These are phyloP conservation scores for Leptinotarsa haldemani DNA, from an alignment of 2,888 invertebrate species.

Conservation along the genomic window DNA sequence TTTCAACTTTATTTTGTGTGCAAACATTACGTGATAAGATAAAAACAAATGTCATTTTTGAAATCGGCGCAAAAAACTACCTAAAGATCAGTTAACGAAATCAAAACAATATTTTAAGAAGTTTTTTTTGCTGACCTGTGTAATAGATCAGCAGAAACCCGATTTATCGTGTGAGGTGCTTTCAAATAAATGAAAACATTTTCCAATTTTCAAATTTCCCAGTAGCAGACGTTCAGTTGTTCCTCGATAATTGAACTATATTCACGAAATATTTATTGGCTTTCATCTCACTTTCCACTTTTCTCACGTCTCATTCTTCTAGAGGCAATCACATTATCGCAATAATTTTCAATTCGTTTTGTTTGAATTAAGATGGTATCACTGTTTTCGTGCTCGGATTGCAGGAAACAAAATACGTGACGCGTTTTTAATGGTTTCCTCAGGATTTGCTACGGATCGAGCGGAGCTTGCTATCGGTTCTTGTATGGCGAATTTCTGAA, in stretches of 20 bases:
- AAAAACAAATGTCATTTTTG: too few relatives aligned
- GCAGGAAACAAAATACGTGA: constrained; percentile 52
- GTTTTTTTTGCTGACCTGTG: too few relatives aligned
- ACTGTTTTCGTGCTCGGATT: constrained; percentile 44
- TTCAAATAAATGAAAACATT: too few relatives aligned
- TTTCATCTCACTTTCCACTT: constrained; percentile 13
- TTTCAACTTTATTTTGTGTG: too few relatives aligned
- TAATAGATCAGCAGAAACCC: too few relatives aligned
- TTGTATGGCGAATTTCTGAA: not conserved
- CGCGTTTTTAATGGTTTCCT: constrained; percentile 47
- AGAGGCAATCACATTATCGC: constrained; percentile 39
- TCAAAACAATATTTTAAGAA: too few relatives aligned
- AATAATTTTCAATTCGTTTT: constrained; percentile 46
- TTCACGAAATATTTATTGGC: not conserved
- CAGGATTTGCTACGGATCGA: constrained; percentile 29
- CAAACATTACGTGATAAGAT: too few relatives aligned
- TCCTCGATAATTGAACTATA: not conserved
- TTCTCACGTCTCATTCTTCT: constrained; percentile 22
- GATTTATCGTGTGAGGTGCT: too few relatives aligned
- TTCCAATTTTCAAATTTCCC: not conserved
- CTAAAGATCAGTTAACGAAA: too few relatives aligned
- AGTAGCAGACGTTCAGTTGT: not conserved
- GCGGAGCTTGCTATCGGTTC: constrained; percentile 16
- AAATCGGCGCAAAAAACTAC: too few relatives aligned
- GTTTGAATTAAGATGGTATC: constrained; percentile 47